Conservation (phyloP, 1,140 invertebrate species). For the Calephelis nemesis region DNA sequence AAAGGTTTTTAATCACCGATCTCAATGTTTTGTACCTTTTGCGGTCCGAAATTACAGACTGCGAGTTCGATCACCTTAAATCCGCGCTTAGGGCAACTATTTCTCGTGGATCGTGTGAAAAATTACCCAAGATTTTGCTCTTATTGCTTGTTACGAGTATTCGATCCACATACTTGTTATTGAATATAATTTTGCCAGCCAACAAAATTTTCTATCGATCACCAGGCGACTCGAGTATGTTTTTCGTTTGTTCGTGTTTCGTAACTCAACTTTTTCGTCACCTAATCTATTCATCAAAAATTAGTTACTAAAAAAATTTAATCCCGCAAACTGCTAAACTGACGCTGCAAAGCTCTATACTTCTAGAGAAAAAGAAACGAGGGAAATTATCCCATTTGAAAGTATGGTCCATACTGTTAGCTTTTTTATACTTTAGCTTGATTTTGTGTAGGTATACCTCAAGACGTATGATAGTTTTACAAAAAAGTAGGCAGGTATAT, state of each 20-base stretch:
- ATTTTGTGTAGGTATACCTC: too few relatives aligned
- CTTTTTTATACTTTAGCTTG: too few relatives aligned
- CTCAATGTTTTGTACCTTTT: conserved; percentile 73
- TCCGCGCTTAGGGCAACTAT: conserved; percentile 73
- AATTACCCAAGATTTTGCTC: conserved; percentile 69
- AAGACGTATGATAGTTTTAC: too few relatives aligned
- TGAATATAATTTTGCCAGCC: conserved; percentile 46
- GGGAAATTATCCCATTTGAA: too few relatives aligned
- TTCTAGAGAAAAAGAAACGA: too few relatives aligned
- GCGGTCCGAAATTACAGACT: conserved; percentile 76
- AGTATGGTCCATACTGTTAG: too few relatives aligned
- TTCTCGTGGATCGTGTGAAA: conserved; percentile 73
- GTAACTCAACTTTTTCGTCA: too few relatives aligned
- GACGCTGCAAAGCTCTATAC: too few relatives aligned
- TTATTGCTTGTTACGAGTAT: conserved; percentile 69
- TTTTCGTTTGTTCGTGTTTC: background rate
- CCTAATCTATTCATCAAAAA: too few relatives aligned
- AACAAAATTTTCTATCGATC: background rate
- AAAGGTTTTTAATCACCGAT: conserved; percentile 79
- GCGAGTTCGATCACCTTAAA: conserved; percentile 71
- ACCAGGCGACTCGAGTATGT: background rate
- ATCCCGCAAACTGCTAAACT: too few relatives aligned
- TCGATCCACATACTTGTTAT: conserved; percentile 63
- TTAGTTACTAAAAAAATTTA: too few relatives aligned
- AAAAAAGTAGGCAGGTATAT: too few relatives aligned